Evolutionary conservation across 2,797 vertebrate genomes (phyloP).

Genomic region (Phrynocephalus guinanensis): DNA sequence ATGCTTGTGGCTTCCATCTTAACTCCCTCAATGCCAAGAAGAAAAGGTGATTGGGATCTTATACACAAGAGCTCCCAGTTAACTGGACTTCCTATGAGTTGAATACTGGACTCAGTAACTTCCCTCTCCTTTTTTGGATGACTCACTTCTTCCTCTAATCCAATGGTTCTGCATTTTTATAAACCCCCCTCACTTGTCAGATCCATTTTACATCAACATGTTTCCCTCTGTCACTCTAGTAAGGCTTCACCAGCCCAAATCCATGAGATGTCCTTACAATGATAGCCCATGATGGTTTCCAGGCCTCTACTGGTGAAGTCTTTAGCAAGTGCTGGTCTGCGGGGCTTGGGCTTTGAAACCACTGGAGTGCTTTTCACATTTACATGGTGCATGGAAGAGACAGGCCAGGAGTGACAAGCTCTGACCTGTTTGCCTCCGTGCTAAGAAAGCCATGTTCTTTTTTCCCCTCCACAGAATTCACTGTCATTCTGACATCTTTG

Average conservation of each 20-base stretch:
- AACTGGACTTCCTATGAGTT: background rate
- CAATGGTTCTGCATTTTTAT: constrained; percentile 44
- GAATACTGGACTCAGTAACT: constrained; percentile 17
- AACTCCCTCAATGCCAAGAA: constrained; percentile 18
- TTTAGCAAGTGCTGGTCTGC: constrained; percentile 47
- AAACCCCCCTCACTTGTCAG: constrained; percentile 42
- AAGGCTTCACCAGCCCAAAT: constrained; percentile 65
- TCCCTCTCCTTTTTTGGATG: background rate
- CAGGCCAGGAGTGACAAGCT: constrained; percentile 35
- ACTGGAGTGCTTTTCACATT: constrained; percentile 42
- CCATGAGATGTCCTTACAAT: constrained; percentile 59
- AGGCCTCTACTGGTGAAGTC: constrained; percentile 48
- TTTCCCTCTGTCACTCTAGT: constrained; percentile 57
- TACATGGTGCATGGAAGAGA: constrained; percentile 31
- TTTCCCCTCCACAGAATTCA: background rate
- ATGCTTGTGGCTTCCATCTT: constrained; percentile 25
- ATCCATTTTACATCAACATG: constrained; percentile 61
- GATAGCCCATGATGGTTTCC: constrained; percentile 61
- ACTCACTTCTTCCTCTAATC: background rate
- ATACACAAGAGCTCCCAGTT: constrained; percentile 27
- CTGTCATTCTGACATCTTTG: background rate
- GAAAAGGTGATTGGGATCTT: constrained; percentile 6
- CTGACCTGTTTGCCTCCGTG: constrained; percentile 25
- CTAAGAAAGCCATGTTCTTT: background rate
- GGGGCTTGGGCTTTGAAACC: constrained; percentile 61